Evolutionary conservation across 2,888 invertebrate genomes (phyloP).

Genomic region (Tipula helvola): DNA sequence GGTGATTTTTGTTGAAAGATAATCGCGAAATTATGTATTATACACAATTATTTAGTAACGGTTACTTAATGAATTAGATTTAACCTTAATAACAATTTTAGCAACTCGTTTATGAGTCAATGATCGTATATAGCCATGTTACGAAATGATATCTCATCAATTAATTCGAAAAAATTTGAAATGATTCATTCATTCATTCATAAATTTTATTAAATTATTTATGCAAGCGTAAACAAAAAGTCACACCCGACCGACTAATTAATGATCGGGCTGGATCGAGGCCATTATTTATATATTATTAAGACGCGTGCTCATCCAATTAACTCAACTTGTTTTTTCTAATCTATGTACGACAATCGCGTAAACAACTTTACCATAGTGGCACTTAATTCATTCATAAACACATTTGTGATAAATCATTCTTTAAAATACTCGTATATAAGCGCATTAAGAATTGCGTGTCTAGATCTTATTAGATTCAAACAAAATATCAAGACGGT

Average conservation of each 20-base stretch:
- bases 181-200: not conserved
- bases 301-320: not conserved
- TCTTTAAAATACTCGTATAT: not conserved
- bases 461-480: not conserved
- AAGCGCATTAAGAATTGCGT: not conserved
- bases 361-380: not conserved
- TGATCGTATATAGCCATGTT: not conserved
- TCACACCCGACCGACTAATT: not conserved
- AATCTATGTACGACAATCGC: not conserved
- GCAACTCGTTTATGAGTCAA: not conserved
- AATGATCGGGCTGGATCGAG: not conserved
- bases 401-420: not conserved
- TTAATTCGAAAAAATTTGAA: not conserved
- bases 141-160: not conserved
- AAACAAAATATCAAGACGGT: not conserved
- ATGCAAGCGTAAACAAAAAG: not conserved
- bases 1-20: not conserved
- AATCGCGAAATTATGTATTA: not conserved
- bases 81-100: not conserved
- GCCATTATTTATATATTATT: not conserved
- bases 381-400: not conserved
- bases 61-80: not conserved
- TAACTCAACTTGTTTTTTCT: not conserved
- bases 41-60: not conserved
- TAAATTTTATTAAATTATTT: not conserved